Conservation (phyloP, 2,888 invertebrate species). For the Apoderus coryli region DNA sequence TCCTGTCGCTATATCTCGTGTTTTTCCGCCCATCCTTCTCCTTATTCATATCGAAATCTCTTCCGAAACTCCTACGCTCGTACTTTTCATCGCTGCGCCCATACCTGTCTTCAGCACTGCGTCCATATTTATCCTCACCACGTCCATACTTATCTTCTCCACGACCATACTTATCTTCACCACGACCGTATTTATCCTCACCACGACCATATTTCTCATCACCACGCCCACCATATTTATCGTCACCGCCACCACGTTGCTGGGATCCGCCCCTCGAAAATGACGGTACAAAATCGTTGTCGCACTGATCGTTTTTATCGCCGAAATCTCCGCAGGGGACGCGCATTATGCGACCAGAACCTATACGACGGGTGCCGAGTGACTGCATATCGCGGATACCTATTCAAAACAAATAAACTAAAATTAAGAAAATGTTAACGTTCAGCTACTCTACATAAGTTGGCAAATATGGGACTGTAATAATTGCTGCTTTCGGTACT, state of each 20-base stretch:
- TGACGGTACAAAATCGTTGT: no score
- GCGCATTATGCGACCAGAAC: conserved; percentile 69
- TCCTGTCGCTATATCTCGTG: conserved; percentile 20
- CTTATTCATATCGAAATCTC: conserved; percentile 36
- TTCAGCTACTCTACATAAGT: no score
- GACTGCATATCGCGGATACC: conserved; percentile 5
- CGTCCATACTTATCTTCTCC: conserved; percentile 17
- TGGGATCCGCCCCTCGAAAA: conserved; percentile 21
- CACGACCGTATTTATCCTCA: no score
- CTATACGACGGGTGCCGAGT: conserved; percentile 47
- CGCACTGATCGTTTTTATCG: conserved; percentile 19
- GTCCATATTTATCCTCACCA: conserved; percentile 18
- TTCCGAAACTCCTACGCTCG: conserved; percentile 33
- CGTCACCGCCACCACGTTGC: conserved; percentile 18
- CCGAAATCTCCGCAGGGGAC: conserved; percentile 18
- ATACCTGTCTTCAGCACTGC: conserved; percentile 20
- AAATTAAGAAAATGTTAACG: no score
- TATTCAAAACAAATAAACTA: not conserved
- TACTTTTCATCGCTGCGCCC: conserved; percentile 17
- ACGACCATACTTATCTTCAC: conserved; percentile 17
- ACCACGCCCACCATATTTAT: conserved; percentile 16
- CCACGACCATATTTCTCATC: no score
- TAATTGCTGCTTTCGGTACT: no score
- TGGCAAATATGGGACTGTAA: no score
- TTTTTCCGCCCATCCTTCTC: conserved; percentile 22